phyloP scores from a whole-genome alignment of 2,888 invertebrate genomes.

The Troides aeacus region DNA sequence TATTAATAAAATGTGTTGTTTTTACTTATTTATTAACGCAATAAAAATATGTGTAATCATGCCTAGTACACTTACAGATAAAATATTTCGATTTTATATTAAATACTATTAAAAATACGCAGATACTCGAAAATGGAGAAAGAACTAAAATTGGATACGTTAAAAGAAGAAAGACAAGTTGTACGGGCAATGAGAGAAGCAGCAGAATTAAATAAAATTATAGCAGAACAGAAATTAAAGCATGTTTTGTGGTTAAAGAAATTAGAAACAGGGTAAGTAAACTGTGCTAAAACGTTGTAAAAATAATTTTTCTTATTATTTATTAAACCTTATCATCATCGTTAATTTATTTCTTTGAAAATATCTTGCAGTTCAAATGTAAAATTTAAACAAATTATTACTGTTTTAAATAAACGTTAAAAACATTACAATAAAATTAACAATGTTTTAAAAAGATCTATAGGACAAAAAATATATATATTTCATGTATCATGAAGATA shows the following conservation, averaged over 20 bases:
- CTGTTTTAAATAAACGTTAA: too few relatives aligned
- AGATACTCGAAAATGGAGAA: constrained; percentile 59
- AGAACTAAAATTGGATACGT: constrained; percentile 63
- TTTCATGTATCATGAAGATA: too few relatives aligned
- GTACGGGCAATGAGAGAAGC: constrained; percentile 77
- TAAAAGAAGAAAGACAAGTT: constrained; percentile 68
- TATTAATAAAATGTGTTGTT: neutral
- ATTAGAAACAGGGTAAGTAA: constrained; percentile 64
- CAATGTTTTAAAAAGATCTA: too few relatives aligned
- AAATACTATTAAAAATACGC: neutral
- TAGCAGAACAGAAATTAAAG: constrained; percentile 80
- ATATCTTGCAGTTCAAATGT: too few relatives aligned
- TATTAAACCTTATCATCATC: too few relatives aligned
- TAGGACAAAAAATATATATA: too few relatives aligned
- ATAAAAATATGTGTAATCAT: neutral
- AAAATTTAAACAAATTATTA: too few relatives aligned
- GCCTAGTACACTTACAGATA: constrained; percentile 13
- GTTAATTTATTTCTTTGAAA: too few relatives aligned
- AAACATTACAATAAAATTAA: too few relatives aligned
- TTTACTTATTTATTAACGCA: neutral
- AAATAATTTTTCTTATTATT: too few relatives aligned
- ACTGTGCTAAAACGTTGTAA: neutral
- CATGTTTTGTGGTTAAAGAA: constrained; percentile 71
- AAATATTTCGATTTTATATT: neutral
- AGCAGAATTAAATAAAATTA: constrained; percentile 81